A percentile compares a stretch with the other conserved stretches of the same genome.
These are phyloP conservation scores for Rotaria magnacalcarata DNA, from an alignment of 2,888 invertebrate species.

Conservation along the genomic window DNA sequence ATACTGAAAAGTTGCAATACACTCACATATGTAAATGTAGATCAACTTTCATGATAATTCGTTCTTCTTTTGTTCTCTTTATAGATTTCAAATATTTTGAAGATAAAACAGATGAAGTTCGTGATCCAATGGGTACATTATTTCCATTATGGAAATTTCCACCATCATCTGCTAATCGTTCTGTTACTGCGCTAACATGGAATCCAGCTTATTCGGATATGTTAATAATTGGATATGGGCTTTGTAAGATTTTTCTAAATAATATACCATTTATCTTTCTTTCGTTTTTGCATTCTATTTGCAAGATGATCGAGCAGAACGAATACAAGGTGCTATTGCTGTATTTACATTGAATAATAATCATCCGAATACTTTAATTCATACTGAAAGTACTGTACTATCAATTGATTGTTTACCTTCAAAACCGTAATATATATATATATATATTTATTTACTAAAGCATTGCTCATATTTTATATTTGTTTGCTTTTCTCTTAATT, in stretches of 20 bases:
- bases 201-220: constrained; percentile 76
- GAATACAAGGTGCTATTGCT: constrained; percentile 75
- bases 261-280: background rate
- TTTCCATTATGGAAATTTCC: constrained; percentile 32
- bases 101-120: constrained; percentile 18
- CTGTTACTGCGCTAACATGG: constrained; percentile 10
- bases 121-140: background rate
- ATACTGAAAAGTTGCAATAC: too few relatives aligned
- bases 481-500: too few relatives aligned
- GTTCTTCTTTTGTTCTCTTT: background rate
- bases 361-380: constrained; percentile 78
- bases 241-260: constrained; percentile 66
- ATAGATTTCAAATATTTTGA: constrained; percentile 11
- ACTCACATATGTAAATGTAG: too few relatives aligned
- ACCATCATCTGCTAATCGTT: background rate
- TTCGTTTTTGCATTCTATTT: constrained; percentile 34
- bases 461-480: too few relatives aligned
- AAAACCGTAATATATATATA: constrained; percentile 67
- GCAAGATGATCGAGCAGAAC: constrained; percentile 80
- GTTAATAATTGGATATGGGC: constrained; percentile 84
- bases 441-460: constrained; percentile 54
- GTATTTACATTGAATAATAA: constrained; percentile 87
- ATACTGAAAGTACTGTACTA: constrained; percentile 78
- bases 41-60: too few relatives aligned
- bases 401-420: constrained; percentile 75